Evolutionary conservation across 2,888 invertebrate species (phyloP), one percentile per base, ranked within the genome.

Genomic region (Eupeodes luniger): DNA sequence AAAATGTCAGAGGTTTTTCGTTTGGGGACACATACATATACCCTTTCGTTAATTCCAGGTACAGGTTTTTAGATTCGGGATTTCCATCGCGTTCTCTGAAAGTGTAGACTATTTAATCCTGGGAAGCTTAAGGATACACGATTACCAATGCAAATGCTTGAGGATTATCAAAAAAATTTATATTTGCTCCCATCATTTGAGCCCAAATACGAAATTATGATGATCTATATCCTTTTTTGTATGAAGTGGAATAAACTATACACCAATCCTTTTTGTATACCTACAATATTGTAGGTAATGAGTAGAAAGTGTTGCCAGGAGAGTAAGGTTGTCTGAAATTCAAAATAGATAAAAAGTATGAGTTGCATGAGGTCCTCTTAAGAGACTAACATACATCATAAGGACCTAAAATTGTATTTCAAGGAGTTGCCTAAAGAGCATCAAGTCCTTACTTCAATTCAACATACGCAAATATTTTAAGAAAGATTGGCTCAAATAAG

Each of bases 161-260:
- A 14, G 76, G 83, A 83, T 87, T 83, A 83, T 86, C 64, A 64
- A 2, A 66, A 69, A 76, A 86, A 61, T 82, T 70, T 27, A 47
- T 79, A 49, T 76, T 64, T 34, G 34, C 62, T 62, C 53, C 40
- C 34, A 34, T 34, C 74, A 64, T 67, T 69, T 55, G 11, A 5
- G 36, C 40, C 44, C 11, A 62, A 36, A 62, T 61, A n/a, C 34
- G 27, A 40, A 64, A 86, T 80, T 87, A 61, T 87, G 83, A 80
- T 83, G 83, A 86, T 64, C 44, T 79, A 53, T 70, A 74, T 34
- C 27, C 61, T 44, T 64, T 77, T 85, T 51, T 55, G 51, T 79
- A 69, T 75, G 34, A 59, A 0, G 34, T n/a, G 7, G 14, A 66
- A 72, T n/a, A 9, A 11, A 40, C 40, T 40, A 10, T 14, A 4